Conservation (phyloP, 2,113 vertebrate species). For the Numenius arquata region DNA sequence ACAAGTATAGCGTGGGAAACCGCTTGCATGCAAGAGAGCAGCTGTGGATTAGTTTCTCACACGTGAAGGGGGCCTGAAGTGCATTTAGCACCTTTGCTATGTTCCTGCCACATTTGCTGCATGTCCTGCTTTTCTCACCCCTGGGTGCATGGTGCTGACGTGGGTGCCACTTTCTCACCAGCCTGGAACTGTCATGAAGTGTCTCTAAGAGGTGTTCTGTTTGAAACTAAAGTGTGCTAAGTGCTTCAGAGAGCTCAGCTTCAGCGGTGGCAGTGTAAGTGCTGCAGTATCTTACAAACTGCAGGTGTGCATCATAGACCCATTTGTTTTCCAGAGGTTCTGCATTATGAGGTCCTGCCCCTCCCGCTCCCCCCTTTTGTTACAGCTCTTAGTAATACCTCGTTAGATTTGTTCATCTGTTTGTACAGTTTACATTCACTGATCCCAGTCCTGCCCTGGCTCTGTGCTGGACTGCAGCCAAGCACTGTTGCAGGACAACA, state of each 20-base stretch:
- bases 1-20: neutral
- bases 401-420: neutral
- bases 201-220: neutral
- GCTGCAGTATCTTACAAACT: neutral
- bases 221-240: neutral
- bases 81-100: neutral
- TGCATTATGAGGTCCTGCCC: neutral
- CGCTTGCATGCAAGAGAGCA: neutral
- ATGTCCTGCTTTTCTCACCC: neutral
- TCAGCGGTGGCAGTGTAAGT: neutral
- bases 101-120: neutral
- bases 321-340: neutral
- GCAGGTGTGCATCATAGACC: neutral
- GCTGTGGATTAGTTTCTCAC: neutral
- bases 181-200: neutral
- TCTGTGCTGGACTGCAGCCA: neutral
- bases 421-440: neutral
- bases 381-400: neutral
- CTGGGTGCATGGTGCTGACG: neutral
- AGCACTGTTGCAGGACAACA: fast-evolving
- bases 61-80: neutral
- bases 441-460: neutral
- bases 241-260: neutral
- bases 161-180: neutral
- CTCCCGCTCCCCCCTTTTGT: fast-evolving